A percentile compares a stretch with the other conserved stretches of the same genome.
These are phyloP conservation scores for Pomacea maculata DNA, from an alignment of 1,140 invertebrate genomes.

Conservation along the genomic window DNA sequence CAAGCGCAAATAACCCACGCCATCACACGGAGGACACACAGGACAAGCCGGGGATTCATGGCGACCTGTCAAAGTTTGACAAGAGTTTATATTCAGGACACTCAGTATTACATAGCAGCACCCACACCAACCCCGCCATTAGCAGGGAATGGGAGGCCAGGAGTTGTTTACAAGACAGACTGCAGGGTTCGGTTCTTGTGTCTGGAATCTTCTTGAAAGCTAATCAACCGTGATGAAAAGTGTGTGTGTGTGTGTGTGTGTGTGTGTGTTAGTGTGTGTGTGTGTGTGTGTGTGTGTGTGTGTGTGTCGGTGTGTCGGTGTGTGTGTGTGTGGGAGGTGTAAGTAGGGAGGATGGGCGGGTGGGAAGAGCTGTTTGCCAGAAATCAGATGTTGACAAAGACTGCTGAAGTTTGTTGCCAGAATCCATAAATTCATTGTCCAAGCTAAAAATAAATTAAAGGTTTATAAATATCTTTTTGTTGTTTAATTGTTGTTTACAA, in stretches of 20 bases:
- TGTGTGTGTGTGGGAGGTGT: not conserved
- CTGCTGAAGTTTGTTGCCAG: not conserved
- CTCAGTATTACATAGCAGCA: not conserved
- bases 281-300: not conserved
- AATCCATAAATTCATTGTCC: not conserved
- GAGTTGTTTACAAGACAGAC: not conserved
- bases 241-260: slow-evolving; percentile 1
- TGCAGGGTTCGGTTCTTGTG: not conserved
- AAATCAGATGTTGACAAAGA: too few relatives aligned
- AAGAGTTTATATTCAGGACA: not conserved
- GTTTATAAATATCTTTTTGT: not conserved
- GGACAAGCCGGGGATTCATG: too few relatives aligned
- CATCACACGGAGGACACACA: too few relatives aligned
- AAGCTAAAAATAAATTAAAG: not conserved
- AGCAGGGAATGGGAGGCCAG: not conserved
- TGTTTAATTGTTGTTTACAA: not conserved
- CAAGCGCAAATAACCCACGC: too few relatives aligned
- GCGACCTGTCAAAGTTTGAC: too few relatives aligned
- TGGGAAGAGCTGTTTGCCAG: not conserved
- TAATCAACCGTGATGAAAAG: not conserved
- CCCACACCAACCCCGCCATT: not conserved
- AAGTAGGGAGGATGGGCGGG: not conserved
- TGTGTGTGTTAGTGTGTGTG: slow-evolving; percentile 15
- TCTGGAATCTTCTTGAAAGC: not conserved
- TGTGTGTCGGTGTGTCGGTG: slow-evolving; percentile 7